Percentiles rank a stretch among this genome's conserved stretches.
Conservation (phyloP, 2,797 vertebrate species). For the Pampus argenteus region DNA sequence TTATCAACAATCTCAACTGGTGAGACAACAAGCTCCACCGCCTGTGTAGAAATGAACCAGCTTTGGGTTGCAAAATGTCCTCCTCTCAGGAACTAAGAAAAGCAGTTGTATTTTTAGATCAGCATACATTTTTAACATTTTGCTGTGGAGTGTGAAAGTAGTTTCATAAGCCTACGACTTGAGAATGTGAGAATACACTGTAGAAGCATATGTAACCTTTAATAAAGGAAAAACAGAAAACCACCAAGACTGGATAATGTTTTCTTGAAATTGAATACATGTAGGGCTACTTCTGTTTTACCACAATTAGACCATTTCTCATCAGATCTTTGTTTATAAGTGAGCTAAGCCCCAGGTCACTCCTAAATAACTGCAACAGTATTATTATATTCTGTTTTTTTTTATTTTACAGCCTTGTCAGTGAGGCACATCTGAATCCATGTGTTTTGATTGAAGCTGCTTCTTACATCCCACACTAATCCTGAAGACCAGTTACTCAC, state of each 20-base stretch:
- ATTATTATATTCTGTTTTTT: neutral
- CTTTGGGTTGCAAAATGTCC: slow-evolving; percentile 15
- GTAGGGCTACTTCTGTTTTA: slow-evolving; percentile 20
- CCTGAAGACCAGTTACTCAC: slow-evolving; percentile 1
- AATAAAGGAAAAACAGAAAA: slow-evolving; percentile 17
- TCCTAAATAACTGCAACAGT: neutral
- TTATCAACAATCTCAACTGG: slow-evolving; percentile 57
- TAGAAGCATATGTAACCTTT: neutral
- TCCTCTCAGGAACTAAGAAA: slow-evolving; percentile 24
- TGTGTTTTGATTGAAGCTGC: neutral
- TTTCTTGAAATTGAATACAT: neutral
- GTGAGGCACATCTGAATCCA: slow-evolving; percentile 3
- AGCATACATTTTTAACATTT: slow-evolving; percentile 63
- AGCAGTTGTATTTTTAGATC: slow-evolving; percentile 55
- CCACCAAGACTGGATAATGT: slow-evolving; percentile 2
- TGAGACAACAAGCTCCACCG: slow-evolving; percentile 36
- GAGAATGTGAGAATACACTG: slow-evolving; percentile 9
- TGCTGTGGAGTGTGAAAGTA: slow-evolving; percentile 33
- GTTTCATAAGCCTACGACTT: slow-evolving; percentile 32
- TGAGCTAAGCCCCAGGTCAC: neutral
- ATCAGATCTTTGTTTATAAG: neutral
- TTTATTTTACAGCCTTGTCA: neutral
- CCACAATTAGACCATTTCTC: slow-evolving; percentile 1
- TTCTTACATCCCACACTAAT: neutral
- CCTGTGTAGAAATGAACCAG: slow-evolving; percentile 25